These are phyloP conservation scores for Apogon hyalosoma DNA, from an alignment of 2,797 vertebrate species.

Conservation along the genomic window DNA sequence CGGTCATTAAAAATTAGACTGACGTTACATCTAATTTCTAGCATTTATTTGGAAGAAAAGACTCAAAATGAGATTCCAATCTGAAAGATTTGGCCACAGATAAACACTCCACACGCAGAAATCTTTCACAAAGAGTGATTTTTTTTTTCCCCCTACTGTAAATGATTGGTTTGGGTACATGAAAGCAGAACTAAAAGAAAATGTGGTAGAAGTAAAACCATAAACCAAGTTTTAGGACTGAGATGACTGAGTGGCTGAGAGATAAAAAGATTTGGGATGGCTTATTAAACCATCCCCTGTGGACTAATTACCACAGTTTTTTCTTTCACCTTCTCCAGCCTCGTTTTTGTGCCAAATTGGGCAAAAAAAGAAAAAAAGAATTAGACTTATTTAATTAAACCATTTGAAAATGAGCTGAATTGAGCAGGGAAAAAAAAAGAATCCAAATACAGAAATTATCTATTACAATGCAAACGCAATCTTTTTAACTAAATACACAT, in stretches of 20 bases:
- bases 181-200: constrained; percentile 56
- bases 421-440: constrained; percentile 23
- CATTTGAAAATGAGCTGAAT: constrained; percentile 59
- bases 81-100: constrained; percentile 59
- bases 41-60: constrained; percentile 35
- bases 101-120: constrained; percentile 23
- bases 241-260: constrained; percentile 53
- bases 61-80: constrained; percentile 49
- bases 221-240: constrained; percentile 60
- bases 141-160: constrained; percentile 22
- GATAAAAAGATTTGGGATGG: constrained; percentile 71
- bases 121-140: constrained; percentile 17
- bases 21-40: constrained; percentile 39
- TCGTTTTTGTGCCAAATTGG: constrained; percentile 73
- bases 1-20: constrained; percentile 31
- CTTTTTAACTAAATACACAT: constrained; percentile 7
- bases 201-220: constrained; percentile 48
- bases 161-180: constrained; percentile 50
- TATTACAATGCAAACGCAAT: background rate
- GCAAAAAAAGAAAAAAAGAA: constrained; percentile 16
- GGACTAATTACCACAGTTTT: constrained; percentile 80
- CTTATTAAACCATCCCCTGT: constrained; percentile 76
- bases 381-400: constrained; percentile 53
- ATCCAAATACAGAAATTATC: constrained; percentile 3
- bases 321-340: constrained; percentile 75